These are phyloP conservation scores for Echiichthys vipera DNA, from an alignment of 2,797 vertebrate genomes.

Conservation along the genomic window DNA sequence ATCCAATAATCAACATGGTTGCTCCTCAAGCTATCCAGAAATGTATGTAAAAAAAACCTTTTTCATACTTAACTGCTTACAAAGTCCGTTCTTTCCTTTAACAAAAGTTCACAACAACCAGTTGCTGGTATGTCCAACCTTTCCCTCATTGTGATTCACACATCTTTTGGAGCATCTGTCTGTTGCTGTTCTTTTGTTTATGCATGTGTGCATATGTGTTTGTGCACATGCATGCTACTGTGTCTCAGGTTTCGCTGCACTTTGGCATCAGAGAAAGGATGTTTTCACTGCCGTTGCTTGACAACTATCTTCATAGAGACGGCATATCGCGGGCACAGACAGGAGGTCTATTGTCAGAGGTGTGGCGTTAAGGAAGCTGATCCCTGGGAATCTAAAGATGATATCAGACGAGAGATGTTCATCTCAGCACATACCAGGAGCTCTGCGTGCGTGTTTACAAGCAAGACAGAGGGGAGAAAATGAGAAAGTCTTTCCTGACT, in stretches of 20 bases:
- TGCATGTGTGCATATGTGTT: constrained; percentile 12
- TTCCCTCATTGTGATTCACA: background rate
- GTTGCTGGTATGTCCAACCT: background rate
- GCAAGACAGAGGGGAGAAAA: constrained; percentile 4
- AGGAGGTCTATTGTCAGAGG: constrained; percentile 52
- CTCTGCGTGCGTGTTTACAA: constrained; percentile 25
- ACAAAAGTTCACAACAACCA: background rate
- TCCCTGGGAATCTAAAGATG: constrained; percentile 40
- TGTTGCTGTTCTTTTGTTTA: background rate
- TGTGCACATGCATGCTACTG: constrained; percentile 25
- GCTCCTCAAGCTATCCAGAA: background rate
- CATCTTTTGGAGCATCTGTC: background rate
- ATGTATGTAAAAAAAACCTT: no score
- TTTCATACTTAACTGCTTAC: no score
- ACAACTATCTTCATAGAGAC: constrained; percentile 45
- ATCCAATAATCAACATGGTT: background rate
- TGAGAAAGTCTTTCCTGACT: constrained; percentile 30
- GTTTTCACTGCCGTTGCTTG: constrained; percentile 49
- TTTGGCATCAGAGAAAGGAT: constrained; percentile 36
- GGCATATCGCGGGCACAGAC: constrained; percentile 31
- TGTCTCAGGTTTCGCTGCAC: constrained; percentile 29
- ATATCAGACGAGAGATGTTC: constrained; percentile 60
- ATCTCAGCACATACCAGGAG: constrained; percentile 38
- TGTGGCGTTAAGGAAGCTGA: constrained; percentile 64
- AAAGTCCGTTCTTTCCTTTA: background rate